Base-by-base conservation (phyloP, 64 coral and sea anemone species). In the Actinia tenebrosa region DNA sequence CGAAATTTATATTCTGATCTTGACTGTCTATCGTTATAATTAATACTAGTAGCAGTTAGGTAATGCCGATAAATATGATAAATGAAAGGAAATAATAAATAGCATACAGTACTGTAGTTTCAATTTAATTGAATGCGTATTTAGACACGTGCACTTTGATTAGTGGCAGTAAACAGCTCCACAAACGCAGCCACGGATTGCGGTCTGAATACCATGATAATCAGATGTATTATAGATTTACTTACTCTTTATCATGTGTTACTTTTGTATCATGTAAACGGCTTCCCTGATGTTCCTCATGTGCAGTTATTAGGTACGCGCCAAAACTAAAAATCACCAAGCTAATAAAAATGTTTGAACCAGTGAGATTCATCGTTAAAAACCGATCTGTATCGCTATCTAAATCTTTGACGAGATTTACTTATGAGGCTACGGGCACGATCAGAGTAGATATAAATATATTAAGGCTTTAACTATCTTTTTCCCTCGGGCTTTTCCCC, bases 171-270 rank as follows among this genome's bases (percentile, higher is more conserved):
- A 8, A 45, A 81, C 80, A 83, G 80, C 37, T 83, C 42, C 10
- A 8, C 14, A 75, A 75, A 75, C 26, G 69, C 69, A 75, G 69
- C 69, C 69, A 69, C 7, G 25, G 0, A 30, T 10, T 75, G 8
- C 10, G 13, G 26, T 25, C n/a, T 42, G 26, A 75, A 75, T 10
- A 75, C 47, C 47, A 66, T 5, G 10, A 75, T 27, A 75, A 43
- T 15, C 69, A 1, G 3, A 30, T 15, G 25, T 42, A 25, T 42
- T 66, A 66, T 23, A 75, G 62, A 60, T 18, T 18, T 25, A 87
- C 90, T 87, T 83, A 92, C 90, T 92, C 90, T 92, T 92, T 92
- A 72, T 92, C 90, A 17, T 92, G 90, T 25, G 90, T 92, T 18
- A 87, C 18, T 84, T 92, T 92, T 61, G 85, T 64, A 68, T 92